Base-by-base conservation (phyloP, 2,888 invertebrate species). In the Caenorhabditis sulstoni region DNA sequence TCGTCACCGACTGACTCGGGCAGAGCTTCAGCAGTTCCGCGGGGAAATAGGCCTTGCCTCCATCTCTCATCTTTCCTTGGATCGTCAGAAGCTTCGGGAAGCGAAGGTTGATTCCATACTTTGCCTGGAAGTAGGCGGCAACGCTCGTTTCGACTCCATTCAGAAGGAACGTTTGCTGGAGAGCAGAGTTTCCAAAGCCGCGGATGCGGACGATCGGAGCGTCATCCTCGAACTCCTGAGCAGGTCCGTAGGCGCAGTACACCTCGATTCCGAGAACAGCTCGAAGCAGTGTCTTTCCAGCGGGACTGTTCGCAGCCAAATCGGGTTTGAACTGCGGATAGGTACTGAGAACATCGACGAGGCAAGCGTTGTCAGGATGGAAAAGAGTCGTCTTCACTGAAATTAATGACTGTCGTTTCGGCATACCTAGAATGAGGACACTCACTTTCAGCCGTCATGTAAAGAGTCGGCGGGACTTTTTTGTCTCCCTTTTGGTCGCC, bases 371-470 rank as follows among this genome's bases (percentile, higher is more conserved):
- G 12, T 71, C 62, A 22, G 57, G 49, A 12, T 71, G 62, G 57
- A 71, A 71, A 14, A 71, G 35, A 0, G 71, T 49, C 0, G 35
- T 20, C 9, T 62, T 71, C 55, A 62, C 70, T 70, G 61, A 55
- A 70, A 70, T 29, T 11, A 41, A 7, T 29, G n/a, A n/a, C 7
- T 29, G 3, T 29, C 29, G 3, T 29, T 29, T 7, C 7, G 7
- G 29, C 29, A 7, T 29, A 3, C 8, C 8, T n/a, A 16, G 47
- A 2, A 11, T 29, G n/a, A 23, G 29, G 23, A 9, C 12, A 14
- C 70, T 53, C 4, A 70, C 70, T 16, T n/a, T 71, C 71, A 1
- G 47, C 41, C 4, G 8, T 18, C 55, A 71, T 55, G 55, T 20
- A 64, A 1, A 73, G 35, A 16, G 44, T 22, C 2, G 62, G 53